These are phyloP conservation scores for Corythaeola cristata DNA, from an alignment of 2,113 vertebrate genomes.

Conservation along the genomic window DNA sequence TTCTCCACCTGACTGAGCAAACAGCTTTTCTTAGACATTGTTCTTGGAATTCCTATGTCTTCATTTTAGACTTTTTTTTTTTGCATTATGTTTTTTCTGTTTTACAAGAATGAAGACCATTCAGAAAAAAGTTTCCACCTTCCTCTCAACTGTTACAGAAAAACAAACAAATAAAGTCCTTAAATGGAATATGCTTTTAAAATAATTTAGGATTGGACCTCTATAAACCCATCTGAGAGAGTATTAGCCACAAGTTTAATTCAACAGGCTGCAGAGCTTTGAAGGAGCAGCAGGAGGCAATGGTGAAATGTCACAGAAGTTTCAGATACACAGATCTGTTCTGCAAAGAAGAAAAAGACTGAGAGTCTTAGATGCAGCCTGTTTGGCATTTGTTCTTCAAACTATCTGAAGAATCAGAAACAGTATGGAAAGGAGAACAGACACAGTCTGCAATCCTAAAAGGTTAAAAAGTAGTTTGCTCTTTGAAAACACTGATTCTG, in stretches of 20 bases:
- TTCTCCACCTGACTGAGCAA: background rate
- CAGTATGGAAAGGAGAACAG: background rate
- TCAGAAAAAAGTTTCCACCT: background rate
- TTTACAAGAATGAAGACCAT: background rate
- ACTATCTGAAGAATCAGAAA: background rate
- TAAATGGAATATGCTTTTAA: background rate
- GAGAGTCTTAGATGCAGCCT: background rate
- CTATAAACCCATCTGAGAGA: background rate
- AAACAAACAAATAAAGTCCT: background rate
- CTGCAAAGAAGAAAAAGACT: background rate
- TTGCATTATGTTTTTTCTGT: background rate
- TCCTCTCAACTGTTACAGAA: background rate
- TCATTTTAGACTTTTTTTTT: background rate
- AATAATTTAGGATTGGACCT: background rate
- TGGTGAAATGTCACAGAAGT: background rate
- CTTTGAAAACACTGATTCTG: background rate
- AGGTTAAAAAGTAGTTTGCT: background rate
- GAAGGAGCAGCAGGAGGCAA: background rate
- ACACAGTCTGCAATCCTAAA: background rate
- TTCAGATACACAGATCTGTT: background rate
- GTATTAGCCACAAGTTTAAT: background rate
- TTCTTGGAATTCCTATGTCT: background rate
- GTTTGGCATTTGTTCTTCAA: background rate
- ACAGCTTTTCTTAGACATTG: background rate
- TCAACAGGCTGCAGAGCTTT: background rate